Evolutionary conservation across 2,888 invertebrate genomes (phyloP).

Genomic region (Temnothorax ravouxi): DNA sequence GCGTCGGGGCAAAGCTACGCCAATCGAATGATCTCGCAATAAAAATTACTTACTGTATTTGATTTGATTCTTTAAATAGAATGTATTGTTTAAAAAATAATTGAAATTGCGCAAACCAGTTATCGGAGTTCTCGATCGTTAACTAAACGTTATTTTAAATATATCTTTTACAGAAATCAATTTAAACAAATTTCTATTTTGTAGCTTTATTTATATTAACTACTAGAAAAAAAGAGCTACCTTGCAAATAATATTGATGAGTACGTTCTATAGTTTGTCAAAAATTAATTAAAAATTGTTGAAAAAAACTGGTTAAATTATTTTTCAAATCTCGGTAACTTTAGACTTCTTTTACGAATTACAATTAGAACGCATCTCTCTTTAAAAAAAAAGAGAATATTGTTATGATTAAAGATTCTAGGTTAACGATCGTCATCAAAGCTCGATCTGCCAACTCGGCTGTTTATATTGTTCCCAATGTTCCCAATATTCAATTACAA

Average conservation of each 20-base stretch:
- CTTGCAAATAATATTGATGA: neutral
- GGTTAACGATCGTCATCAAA: slow-evolving; percentile 4
- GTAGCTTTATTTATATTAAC: slow-evolving; percentile 3
- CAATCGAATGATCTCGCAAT: slow-evolving; percentile 36
- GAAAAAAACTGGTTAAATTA: neutral
- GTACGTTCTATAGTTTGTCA: neutral
- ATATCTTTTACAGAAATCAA: neutral
- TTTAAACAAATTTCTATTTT: neutral
- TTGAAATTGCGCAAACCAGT: slow-evolving; percentile 12
- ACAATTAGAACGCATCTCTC: neutral
- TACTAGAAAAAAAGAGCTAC: neutral
- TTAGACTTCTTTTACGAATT: neutral
- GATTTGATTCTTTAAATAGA: slow-evolving; percentile 14
- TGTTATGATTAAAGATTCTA: slow-evolving; percentile 38
- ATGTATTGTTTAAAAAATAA: slow-evolving; percentile 22
- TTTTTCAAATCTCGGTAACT: neutral
- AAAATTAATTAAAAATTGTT: neutral
- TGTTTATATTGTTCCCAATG: slow-evolving; percentile 60
- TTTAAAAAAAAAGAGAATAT: neutral
- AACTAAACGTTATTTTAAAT: neutral
- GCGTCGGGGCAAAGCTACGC: slow-evolving; percentile 5
- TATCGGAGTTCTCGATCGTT: neutral
- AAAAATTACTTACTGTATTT: slow-evolving; percentile 19
- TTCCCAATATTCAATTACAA: slow-evolving; percentile 60
- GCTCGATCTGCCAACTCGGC: slow-evolving; percentile 42